Percentiles rank a stretch among this genome's conserved stretches.
Conservation (phyloP, 2,113 vertebrate genomes). For the Ceuthmochares aereus region DNA sequence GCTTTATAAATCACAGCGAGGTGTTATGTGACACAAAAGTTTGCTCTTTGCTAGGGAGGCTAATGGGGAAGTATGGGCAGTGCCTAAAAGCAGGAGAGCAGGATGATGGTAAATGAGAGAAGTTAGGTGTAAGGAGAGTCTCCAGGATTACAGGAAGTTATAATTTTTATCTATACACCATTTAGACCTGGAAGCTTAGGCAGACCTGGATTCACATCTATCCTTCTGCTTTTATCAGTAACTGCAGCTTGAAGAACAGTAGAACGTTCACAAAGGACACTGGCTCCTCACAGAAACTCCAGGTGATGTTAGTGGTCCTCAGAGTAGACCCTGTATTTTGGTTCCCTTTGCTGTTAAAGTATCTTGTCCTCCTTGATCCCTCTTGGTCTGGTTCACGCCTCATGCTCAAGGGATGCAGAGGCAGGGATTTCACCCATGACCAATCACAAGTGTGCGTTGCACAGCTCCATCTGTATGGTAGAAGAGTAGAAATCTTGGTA, state of each 20-base stretch:
- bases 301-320: background rate
- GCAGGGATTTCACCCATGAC: background rate
- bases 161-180: background rate
- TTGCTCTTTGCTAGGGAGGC: background rate
- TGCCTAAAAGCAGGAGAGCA: background rate
- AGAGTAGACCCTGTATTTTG: background rate
- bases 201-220: background rate
- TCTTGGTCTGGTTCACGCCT: background rate
- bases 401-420: rapidly evolving
- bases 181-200: background rate
- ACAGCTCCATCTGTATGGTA: background rate
- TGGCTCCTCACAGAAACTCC: rapidly evolving
- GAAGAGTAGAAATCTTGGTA: background rate
- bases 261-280: background rate
- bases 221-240: background rate
- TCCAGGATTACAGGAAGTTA: background rate
- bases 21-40: background rate
- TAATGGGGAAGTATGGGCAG: background rate
- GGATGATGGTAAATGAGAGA: background rate
- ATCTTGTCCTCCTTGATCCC: background rate
- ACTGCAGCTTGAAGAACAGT: background rate
- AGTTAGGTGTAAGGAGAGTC: background rate
- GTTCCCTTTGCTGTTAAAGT: background rate
- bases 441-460: background rate
- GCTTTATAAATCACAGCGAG: constrained; percentile 61